Evolutionary conservation across 2,888 invertebrate genomes (phyloP).

Genomic region (Endomychus coccineus): DNA sequence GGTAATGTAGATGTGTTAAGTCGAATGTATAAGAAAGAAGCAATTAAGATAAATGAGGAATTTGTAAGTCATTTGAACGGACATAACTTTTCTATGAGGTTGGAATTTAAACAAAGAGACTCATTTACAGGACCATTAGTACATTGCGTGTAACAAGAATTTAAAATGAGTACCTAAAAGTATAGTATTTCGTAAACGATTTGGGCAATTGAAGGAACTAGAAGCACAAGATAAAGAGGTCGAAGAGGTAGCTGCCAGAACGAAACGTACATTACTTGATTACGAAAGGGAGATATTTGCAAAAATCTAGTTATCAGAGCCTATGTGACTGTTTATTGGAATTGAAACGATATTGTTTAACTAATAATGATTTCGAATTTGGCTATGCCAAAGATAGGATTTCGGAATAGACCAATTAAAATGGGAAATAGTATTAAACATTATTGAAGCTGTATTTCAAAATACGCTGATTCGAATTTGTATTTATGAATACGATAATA

Average conservation of each 20-base stretch:
- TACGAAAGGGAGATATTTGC: neutral
- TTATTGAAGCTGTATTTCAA: too few species aligned
- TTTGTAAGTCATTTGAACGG: too few species aligned
- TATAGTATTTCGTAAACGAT: neutral
- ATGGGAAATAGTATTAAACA: conserved; percentile 1
- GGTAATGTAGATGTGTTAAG: conserved; percentile 7
- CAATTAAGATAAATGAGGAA: neutral
- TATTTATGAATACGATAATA: too few species aligned
- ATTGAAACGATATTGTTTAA: neutral
- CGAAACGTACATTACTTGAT: conserved; percentile 2
- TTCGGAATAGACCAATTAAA: neutral
- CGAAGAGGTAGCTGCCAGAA: neutral
- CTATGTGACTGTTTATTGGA: neutral
- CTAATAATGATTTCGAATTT: too few species aligned
- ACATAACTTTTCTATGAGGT: neutral
- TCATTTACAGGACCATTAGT: neutral
- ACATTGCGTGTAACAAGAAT: conserved; percentile 4
- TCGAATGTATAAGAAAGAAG: conserved; percentile 4
- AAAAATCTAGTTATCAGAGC: neutral
- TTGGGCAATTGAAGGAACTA: neutral
- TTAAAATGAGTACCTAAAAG: conserved; percentile 2
- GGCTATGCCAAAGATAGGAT: neutral
- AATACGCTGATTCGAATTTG: too few species aligned
- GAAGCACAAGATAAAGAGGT: neutral
- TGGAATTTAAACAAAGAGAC: neutral